Evolutionary conservation across 2,888 invertebrate genomes (phyloP).

Genomic region (Terebella lapidaria): DNA sequence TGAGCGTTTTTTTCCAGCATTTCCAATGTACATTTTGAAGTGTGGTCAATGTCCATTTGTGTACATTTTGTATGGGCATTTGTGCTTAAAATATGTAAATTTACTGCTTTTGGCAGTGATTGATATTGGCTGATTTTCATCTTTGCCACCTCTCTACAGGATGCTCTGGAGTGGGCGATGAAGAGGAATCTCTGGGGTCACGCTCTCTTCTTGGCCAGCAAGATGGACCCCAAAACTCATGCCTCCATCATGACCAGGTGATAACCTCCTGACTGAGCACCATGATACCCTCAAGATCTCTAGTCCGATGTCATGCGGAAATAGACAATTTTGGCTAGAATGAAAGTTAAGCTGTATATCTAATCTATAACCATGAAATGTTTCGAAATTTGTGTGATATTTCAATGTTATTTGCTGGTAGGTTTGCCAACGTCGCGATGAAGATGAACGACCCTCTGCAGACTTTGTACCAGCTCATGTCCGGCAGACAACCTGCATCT

Average conservation of each 20-base stretch:
- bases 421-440: conserved; percentile 76
- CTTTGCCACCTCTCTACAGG: too few relatives aligned
- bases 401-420: neutral
- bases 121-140: too few relatives aligned
- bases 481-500: conserved; percentile 73
- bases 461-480: conserved; percentile 87
- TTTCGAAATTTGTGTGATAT: too few relatives aligned
- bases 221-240: conserved; percentile 78
- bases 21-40: too few relatives aligned
- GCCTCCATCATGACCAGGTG: conserved; percentile 73
- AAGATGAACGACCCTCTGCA: conserved; percentile 81
- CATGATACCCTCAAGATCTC: neutral
- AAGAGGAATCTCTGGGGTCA: conserved; percentile 86
- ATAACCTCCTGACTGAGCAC: conserved; percentile 3
- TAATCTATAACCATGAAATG: neutral
- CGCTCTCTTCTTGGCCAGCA: conserved; percentile 82
- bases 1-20: too few relatives aligned
- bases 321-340: too few relatives aligned
- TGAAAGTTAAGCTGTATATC: too few relatives aligned
- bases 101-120: too few relatives aligned
- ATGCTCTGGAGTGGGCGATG: conserved; percentile 78
- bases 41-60: too few relatives aligned
- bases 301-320: neutral
- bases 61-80: too few relatives aligned
- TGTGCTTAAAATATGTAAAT: too few relatives aligned